Conservation (phyloP, 2,113 vertebrate genomes). For the Poeciliopsis retropinna region DNA sequence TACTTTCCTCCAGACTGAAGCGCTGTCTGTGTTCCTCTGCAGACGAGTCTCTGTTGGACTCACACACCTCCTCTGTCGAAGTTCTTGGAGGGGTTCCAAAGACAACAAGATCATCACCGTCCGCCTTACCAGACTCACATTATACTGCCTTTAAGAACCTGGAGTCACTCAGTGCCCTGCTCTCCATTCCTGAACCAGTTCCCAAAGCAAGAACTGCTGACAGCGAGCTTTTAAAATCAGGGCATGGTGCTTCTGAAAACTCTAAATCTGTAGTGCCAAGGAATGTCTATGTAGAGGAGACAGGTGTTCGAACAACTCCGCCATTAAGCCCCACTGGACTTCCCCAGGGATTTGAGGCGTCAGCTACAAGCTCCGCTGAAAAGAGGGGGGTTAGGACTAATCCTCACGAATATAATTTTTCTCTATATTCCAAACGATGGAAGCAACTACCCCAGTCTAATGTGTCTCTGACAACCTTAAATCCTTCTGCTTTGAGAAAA, state of each 20-base stretch:
- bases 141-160: constrained; percentile 65
- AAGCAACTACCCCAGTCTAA: constrained; percentile 35
- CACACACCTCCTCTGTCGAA: constrained; percentile 47
- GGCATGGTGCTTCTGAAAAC: constrained; percentile 27
- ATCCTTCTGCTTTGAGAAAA: constrained; percentile 18
- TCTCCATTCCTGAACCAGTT: constrained; percentile 41
- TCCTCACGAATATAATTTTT: constrained; percentile 29
- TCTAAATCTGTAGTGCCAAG: constrained; percentile 29
- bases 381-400: constrained; percentile 32
- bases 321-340: constrained; percentile 43
- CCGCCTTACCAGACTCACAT: constrained; percentile 77
- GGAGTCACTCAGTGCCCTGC: constrained; percentile 46
- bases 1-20: constrained; percentile 1
- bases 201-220: constrained; percentile 34
- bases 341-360: constrained; percentile 9
- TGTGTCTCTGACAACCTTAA: constrained; percentile 27
- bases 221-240: constrained; percentile 4
- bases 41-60: constrained; percentile 77
- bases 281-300: constrained; percentile 21
- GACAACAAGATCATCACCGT: constrained; percentile 65
- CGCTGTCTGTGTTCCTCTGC: constrained; percentile 58
- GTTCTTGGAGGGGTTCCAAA: constrained; percentile 56
- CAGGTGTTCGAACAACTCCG: constrained; percentile 33
- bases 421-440: constrained; percentile 19
- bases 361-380: constrained; percentile 41